Base-by-base conservation (phyloP, 1,140 invertebrate species). In the Gonatopus flavifemur region DNA sequence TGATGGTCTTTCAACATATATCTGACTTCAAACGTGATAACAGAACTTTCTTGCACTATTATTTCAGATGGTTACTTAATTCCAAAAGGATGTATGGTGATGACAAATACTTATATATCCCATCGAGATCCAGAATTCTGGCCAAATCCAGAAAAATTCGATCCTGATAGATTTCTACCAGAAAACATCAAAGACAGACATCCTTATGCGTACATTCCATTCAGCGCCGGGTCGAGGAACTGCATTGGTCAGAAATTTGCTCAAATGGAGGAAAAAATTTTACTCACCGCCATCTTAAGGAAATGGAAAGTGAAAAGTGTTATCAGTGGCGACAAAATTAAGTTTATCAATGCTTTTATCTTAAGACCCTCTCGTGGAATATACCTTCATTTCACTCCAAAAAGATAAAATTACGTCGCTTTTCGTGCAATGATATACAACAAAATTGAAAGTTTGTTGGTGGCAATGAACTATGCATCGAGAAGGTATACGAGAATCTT, bases 121-220 rank as follows among this genome's bases (percentile, higher is more conserved):
- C 88, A 91, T 52, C 51, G 42, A 7, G 44, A 64, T 39, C 48
- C 63, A 1, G 15, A 49, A 9, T 30, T 58, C 22, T 93, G 84
- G 62, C 81, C 86, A 28, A 81, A 93, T 61, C 90, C 91, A 0
- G 73, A 88, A 24, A 78, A 69, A 3, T 93, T 90, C 59, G 78
- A 59, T 91, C 62, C 62, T 1, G 59, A 64, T 36, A 44, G 62
- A 20, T 64, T 93, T 70, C 66, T 83, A 10, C 80, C 82, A 0
- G 81, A 84, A 52, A 82, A 83, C 24, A 45, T 58, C 2, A 36
- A 56, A 9, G 49, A 55, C n/a, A 70, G 82, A 32, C 82, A 81
- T 65, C 78, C 76, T 2, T 86, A 80, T 55, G 69, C 79, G 3
- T 88, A 83, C 65, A 70, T 91, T 28, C 84, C 67, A 10, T 70